Base-by-base conservation (phyloP, 2,113 vertebrate genomes). In the Urocolius indicus region DNA sequence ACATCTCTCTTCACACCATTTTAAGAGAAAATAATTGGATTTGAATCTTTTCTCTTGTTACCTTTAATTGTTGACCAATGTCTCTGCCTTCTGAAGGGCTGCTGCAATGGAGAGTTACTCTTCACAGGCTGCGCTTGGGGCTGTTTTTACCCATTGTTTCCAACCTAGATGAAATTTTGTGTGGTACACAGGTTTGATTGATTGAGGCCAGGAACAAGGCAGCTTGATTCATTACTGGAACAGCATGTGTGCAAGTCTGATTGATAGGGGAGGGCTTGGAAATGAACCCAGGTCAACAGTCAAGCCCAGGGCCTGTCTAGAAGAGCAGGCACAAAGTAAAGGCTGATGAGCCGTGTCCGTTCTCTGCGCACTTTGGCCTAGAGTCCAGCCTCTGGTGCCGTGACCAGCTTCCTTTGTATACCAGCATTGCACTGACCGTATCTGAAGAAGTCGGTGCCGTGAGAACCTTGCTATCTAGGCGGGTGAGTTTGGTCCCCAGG, bases 191-290 rank as follows among this genome's bases (percentile, higher is more conserved):
- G 55, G 26, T 77, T 94, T 93, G 95, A 89, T 51, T 79, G 89
- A 93, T 91, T 72, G 82, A 95, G 71, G 78, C 54, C 81, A 93
- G 79, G 80, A 87, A 34, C 71, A 69, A 87, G 74, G 54, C 81
- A 83, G 49, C 54, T 73, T 69, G 74, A 93, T 96, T 96, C 69
- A 91, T 95, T 89, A 93, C 78, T 34, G 49, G 57, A 91, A 29
- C 87, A 76, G 69, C 75, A 7, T 58, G 49, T 75, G 81, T 78
- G 77, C 65, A 32, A 82, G 45, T 43, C 84, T 95, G 73, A 84
- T 68, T 94, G 89, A 94, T 73, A 89, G 62, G 27, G 36, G 66
- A 95, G 38, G 69, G 57, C 84, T 91, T 90, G 57, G 83, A 80
- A 90, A 82, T 54, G 58, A 93, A 69, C 87, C 18, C 9, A 27